Evolutionary conservation across 2,888 invertebrate genomes (phyloP).

Genomic region (Xestia rhomboidea): DNA sequence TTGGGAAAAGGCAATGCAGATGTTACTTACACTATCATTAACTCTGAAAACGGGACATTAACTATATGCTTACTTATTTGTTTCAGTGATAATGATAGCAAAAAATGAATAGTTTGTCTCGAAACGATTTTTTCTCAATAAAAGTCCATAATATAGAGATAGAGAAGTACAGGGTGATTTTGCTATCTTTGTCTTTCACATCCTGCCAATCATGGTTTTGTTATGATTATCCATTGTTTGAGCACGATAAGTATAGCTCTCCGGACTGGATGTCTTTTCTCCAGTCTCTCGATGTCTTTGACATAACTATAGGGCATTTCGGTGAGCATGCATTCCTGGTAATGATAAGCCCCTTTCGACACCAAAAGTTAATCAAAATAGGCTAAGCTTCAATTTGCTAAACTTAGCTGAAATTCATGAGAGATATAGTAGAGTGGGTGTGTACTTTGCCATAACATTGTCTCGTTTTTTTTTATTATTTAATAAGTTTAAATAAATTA

Average conservation of each 20-base stretch:
- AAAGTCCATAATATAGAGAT: too few species aligned
- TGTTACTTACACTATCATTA: too few species aligned
- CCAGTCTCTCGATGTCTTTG: background rate
- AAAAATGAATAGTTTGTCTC: background rate
- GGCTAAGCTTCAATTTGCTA: background rate
- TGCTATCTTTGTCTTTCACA: background rate
- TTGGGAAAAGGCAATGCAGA: too few species aligned
- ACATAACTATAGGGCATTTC: background rate
- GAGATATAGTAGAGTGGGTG: background rate
- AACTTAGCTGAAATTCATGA: background rate
- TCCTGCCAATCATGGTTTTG: background rate
- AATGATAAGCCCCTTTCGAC: background rate
- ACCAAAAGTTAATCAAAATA: background rate
- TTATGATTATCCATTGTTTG: background rate
- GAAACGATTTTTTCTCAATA: background rate
- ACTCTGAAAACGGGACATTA: too few species aligned
- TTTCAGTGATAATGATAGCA: too few species aligned
- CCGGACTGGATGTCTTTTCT: background rate
- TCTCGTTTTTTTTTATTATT: background rate
- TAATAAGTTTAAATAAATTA: background rate
- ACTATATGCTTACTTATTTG: too few species aligned
- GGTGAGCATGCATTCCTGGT: background rate
- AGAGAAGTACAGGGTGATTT: too few species aligned
- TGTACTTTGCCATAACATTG: background rate
- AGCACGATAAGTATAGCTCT: background rate